phyloP scores from a whole-genome alignment of 2,888 invertebrate genomes.

The Hirtodrosophila alboralis region DNA sequence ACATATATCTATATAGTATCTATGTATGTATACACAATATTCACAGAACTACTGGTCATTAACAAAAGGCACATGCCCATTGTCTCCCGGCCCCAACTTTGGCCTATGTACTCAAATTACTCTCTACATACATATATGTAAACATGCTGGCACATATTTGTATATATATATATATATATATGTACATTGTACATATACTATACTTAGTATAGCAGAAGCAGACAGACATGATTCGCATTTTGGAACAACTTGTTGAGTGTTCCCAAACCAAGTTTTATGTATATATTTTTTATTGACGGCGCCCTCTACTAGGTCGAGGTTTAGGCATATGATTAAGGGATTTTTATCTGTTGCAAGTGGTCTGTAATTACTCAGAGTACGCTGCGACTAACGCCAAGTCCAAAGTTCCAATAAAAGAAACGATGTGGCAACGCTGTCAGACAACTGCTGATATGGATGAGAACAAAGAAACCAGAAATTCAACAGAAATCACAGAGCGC shows the following conservation, averaged over 20 bases:
- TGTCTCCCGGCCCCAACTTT: neutral
- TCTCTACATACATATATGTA: conserved; percentile 1
- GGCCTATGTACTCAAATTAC: conserved; percentile 6
- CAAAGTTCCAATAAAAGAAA: conserved; percentile 46
- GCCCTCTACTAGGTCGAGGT: conserved; percentile 1
- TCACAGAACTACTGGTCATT: conserved; percentile 11
- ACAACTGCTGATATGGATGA: conserved; percentile 49
- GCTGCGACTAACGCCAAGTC: too few species aligned
- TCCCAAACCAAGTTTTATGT: neutral
- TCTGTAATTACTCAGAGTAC: conserved; percentile 37
- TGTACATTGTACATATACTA: neutral
- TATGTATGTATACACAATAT: neutral
- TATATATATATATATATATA: conserved; percentile 6
- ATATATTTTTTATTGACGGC: too few species aligned
- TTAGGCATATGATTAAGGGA: conserved; percentile 4
- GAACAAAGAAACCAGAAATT: conserved; percentile 74
- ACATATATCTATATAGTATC: conserved; percentile 1
- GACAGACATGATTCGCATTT: conserved; percentile 31
- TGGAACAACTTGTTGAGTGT: conserved; percentile 49
- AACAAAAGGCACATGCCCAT: conserved; percentile 1
- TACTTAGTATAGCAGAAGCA: conserved; percentile 4
- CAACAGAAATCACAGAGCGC: conserved; percentile 47
- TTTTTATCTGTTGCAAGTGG: conserved; percentile 18
- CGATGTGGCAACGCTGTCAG: conserved; percentile 50
- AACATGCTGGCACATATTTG: conserved; percentile 2